A percentile compares a stretch with the other conserved stretches of the same genome.
Conservation (phyloP, 2,797 vertebrate species). For the Lacerta bilineata region DNA sequence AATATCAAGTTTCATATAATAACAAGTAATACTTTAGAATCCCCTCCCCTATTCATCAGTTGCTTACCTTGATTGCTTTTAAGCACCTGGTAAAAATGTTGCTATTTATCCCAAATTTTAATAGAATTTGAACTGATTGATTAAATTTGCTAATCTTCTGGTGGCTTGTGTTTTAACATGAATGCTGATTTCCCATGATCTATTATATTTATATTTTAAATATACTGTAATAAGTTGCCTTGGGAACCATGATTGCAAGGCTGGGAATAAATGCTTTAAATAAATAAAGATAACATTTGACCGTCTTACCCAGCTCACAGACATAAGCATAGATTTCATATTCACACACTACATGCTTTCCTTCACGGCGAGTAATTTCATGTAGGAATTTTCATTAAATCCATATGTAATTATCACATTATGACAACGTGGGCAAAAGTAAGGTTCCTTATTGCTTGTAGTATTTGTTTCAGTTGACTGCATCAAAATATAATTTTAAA, state of each 20-base stretch:
- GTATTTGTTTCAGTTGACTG: too few species aligned
- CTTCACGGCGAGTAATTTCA: too few species aligned
- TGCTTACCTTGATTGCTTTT: background rate
- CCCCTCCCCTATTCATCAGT: background rate
- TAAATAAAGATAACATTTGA: too few species aligned
- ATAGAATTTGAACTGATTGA: too few species aligned
- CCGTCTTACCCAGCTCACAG: too few species aligned
- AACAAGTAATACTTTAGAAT: background rate
- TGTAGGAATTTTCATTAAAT: too few species aligned
- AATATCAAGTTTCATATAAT: background rate
- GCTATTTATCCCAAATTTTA: background rate
- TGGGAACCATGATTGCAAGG: background rate
- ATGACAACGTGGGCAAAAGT: too few species aligned
- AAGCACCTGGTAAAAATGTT: background rate
- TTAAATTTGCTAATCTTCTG: background rate
- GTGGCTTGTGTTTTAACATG: background rate
- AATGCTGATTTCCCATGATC: background rate
- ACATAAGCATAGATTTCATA: too few species aligned
- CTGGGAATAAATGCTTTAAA: background rate
- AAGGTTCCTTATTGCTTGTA: too few species aligned
- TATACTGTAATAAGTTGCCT: background rate
- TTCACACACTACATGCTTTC: too few species aligned
- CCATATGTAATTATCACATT: too few species aligned
- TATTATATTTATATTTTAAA: background rate
- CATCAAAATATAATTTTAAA: too few species aligned